Evolutionary conservation across 2,797 vertebrate species (phyloP).

Genomic region (Anguilla obscura): DNA sequence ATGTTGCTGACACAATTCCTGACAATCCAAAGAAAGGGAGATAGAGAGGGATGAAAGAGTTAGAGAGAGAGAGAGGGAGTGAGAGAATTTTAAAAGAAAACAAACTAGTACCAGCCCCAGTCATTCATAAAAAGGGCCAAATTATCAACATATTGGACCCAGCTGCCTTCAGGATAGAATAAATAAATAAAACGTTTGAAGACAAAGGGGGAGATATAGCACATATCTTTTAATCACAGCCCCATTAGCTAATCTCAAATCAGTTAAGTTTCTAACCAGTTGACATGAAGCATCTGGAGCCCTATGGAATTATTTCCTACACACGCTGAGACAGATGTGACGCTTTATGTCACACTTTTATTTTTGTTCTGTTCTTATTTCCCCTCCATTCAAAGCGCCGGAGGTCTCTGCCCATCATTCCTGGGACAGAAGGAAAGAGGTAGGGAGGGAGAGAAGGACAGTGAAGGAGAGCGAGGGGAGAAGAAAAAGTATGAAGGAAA

Average conservation of each 20-base stretch:
- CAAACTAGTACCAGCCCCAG: conserved; percentile 66
- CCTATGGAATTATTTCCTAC: conserved; percentile 63
- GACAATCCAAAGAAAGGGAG: too few species aligned
- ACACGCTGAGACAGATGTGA: conserved; percentile 29
- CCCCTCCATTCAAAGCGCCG: conserved; percentile 36
- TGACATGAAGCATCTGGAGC: conserved; percentile 68
- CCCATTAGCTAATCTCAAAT: conserved; percentile 71
- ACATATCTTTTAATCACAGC: conserved; percentile 72
- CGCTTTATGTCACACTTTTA: not conserved
- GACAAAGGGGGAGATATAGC: conserved; percentile 53
- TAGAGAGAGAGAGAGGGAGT: not conserved
- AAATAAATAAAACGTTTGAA: conserved; percentile 78
- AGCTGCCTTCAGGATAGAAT: conserved; percentile 76
- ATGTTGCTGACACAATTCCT: too few species aligned
- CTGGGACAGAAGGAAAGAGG: conserved; percentile 4
- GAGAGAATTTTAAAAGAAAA: conserved; percentile 70
- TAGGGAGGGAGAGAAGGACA: not conserved
- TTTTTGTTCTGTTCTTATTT: conserved; percentile 35
- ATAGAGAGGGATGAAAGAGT: too few species aligned
- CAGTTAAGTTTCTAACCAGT: conserved; percentile 68
- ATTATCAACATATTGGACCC: conserved; percentile 74
- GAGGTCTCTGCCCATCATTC: conserved; percentile 50
- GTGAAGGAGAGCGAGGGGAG: not conserved
- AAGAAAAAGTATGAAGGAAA: not conserved
- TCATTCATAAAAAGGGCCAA: conserved; percentile 62